Evolutionary conservation across 2,797 vertebrate species (phyloP).

Genomic region (Propithecus perrieri): DNA sequence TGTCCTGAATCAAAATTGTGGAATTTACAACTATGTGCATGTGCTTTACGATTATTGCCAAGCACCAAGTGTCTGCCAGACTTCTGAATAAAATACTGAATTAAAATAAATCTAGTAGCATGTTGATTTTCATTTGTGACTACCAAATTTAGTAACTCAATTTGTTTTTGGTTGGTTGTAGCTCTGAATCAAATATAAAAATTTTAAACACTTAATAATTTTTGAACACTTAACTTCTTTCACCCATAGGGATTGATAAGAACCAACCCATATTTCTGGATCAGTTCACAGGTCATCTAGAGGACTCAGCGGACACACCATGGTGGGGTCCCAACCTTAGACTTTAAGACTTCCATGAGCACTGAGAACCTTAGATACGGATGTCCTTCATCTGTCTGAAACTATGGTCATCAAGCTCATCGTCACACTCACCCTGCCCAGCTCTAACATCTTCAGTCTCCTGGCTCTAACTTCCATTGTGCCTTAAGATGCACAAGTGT

Average conservation of each 20-base stretch:
- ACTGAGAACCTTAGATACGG: background rate
- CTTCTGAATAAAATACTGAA: constrained; percentile 37
- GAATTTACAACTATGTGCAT: background rate
- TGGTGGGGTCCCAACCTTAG: background rate
- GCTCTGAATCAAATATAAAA: constrained; percentile 17
- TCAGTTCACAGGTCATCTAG: background rate
- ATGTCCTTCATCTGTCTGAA: background rate
- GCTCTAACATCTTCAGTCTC: background rate
- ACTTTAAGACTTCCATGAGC: background rate
- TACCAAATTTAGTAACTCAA: constrained; percentile 15
- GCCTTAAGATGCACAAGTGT: background rate
- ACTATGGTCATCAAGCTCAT: background rate
- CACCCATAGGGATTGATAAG: background rate
- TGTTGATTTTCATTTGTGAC: constrained; percentile 10
- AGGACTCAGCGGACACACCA: background rate
- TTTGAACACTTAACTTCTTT: background rate
- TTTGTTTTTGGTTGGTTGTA: background rate
- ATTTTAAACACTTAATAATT: background rate
- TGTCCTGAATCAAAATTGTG: constrained; percentile 1
- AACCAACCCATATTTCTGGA: background rate
- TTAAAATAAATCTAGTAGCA: constrained; percentile 15
- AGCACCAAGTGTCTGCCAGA: background rate
- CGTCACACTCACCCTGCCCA: background rate
- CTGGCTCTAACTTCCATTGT: background rate
- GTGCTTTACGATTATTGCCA: background rate